Evolutionary conservation across 2,113 vertebrate genomes (phyloP).

Genomic region (Alethe diademata): DNA sequence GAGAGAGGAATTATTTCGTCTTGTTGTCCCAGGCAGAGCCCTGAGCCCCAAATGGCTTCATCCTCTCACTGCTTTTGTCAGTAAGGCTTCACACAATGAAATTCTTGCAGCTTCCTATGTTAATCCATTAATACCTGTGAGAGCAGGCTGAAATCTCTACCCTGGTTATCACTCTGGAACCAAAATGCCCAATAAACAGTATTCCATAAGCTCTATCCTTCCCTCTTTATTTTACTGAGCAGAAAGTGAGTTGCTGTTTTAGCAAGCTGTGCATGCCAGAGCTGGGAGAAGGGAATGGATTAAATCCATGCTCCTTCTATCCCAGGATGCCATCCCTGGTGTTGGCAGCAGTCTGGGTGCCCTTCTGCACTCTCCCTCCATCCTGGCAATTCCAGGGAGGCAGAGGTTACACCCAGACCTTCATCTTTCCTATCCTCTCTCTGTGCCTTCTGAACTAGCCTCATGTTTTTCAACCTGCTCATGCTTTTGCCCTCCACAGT

Average conservation of each 20-base stretch:
- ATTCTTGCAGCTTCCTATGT: background rate
- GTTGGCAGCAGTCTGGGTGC: background rate
- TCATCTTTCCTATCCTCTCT: background rate
- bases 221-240: background rate
- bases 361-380: background rate
- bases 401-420: background rate
- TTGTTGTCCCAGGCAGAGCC: background rate
- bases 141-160: conserved; percentile 6
- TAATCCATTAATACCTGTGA: conserved; percentile 48
- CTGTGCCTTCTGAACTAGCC: background rate
- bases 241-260: background rate
- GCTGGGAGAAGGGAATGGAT: background rate
- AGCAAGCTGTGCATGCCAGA: background rate
- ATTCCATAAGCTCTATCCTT: background rate
- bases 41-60: conserved; percentile 17
- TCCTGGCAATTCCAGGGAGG: background rate
- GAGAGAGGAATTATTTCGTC: conserved; percentile 9
- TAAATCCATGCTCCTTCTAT: background rate
- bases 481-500: background rate
- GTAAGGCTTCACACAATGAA: background rate
- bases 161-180: background rate
- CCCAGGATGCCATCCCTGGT: background rate
- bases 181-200: background rate
- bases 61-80: conserved; percentile 1
- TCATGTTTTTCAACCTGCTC: background rate